phyloP scores from a whole-genome alignment of 1,140 invertebrate species.

The Glossosoma conforme region DNA sequence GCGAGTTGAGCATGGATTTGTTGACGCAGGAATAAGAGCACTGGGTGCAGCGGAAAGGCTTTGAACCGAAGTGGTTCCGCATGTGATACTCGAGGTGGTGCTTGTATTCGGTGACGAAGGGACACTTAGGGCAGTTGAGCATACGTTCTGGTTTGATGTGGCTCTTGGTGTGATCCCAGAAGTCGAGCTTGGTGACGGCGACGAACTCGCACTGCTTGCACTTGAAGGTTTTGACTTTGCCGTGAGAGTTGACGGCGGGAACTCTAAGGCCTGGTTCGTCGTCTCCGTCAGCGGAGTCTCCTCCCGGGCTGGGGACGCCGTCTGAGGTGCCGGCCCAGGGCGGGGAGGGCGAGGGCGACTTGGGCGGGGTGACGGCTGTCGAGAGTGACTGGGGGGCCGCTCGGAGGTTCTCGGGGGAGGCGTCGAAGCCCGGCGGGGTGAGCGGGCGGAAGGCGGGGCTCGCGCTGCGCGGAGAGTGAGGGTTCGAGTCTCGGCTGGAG shows the following conservation, averaged over 20 bases:
- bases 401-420: slow-evolving; percentile 39
- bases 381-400: slow-evolving; percentile 37
- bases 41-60: slow-evolving; percentile 93
- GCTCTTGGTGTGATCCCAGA: slow-evolving; percentile 84
- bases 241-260: slow-evolving; percentile 73
- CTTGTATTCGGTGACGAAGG: slow-evolving; percentile 98
- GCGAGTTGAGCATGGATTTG: slow-evolving; percentile 99
- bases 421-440: slow-evolving; percentile 46
- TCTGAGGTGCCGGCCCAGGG: slow-evolving; percentile 40
- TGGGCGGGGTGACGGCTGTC: slow-evolving; percentile 47
- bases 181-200: slow-evolving; percentile 82
- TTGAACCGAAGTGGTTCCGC: slow-evolving; percentile 90
- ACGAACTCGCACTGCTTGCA: slow-evolving; percentile 90
- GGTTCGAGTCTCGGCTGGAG: slow-evolving; percentile 46
- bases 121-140: slow-evolving; percentile 85
- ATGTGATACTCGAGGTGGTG: slow-evolving; percentile 98
- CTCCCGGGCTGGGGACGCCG: slow-evolving; percentile 45
- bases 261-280: slow-evolving; percentile 62
- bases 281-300: slow-evolving; percentile 52
- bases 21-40: slow-evolving; percentile 95
- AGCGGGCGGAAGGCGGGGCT: slow-evolving; percentile 33
- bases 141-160: slow-evolving; percentile 94
- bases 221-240: slow-evolving; percentile 81
- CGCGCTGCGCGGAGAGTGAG: slow-evolving; percentile 42
- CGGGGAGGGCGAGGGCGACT: slow-evolving; percentile 48